Evolutionary conservation across 2,113 vertebrate genomes (phyloP).

Genomic region (Pontoporia blainvillei): DNA sequence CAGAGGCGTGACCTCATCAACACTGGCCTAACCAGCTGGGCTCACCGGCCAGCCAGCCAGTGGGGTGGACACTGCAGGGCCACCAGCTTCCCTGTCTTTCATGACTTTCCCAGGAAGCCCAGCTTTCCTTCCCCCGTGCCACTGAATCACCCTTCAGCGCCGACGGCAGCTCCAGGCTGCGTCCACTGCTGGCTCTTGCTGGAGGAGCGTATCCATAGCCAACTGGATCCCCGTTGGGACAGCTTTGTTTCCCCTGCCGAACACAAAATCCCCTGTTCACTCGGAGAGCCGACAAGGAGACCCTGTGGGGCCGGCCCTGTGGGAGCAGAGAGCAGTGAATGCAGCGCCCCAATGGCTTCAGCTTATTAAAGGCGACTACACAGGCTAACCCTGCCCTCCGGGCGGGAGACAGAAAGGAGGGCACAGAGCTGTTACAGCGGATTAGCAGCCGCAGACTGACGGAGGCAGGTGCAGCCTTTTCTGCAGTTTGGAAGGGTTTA

Average conservation of each 20-base stretch:
- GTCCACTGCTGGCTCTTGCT: conserved; percentile 46
- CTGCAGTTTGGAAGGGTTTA: conserved; percentile 57
- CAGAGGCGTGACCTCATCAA: conserved; percentile 11
- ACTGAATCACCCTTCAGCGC: neutral
- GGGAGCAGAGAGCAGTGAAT: conserved; percentile 62
- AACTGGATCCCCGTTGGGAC: conserved; percentile 61
- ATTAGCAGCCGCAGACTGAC: conserved; percentile 57
- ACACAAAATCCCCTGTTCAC: conserved; percentile 73
- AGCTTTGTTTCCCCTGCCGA: conserved; percentile 67
- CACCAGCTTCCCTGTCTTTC: neutral
- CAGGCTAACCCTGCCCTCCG: conserved; percentile 44
- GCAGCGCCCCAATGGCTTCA: neutral
- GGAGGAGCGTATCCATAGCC: conserved; percentile 39
- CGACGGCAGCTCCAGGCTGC: neutral
- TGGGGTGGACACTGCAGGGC: neutral
- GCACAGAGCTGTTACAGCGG: conserved; percentile 46
- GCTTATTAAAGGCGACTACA: conserved; percentile 60
- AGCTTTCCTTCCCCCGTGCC: neutral
- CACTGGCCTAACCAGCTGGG: neutral
- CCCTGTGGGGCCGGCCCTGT: conserved; percentile 54
- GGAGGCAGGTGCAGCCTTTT: conserved; percentile 63
- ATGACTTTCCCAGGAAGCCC: conserved; percentile 1
- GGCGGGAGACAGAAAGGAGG: conserved; percentile 44
- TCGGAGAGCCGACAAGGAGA: conserved; percentile 59
- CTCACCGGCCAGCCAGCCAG: neutral